Percentiles rank a stretch among this genome's conserved stretches.
phyloP scores from a whole-genome alignment of 2,797 vertebrate genomes.

The Leucoraja ocellata region DNA sequence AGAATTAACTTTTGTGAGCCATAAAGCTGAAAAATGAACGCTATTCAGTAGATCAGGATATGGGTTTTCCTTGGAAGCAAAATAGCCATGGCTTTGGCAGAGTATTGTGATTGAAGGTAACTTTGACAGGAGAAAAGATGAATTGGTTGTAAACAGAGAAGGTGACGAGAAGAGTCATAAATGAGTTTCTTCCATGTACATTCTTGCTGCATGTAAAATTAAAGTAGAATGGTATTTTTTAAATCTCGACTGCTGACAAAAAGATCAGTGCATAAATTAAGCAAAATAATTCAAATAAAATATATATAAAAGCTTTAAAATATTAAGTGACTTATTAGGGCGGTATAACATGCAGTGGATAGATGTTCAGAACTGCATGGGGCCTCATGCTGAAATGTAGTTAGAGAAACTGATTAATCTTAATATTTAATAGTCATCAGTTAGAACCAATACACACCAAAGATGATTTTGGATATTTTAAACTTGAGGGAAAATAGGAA shows the following conservation, averaged over 20 bases:
- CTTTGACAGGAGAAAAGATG: background rate
- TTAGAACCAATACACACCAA: background rate
- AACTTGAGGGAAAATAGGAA: background rate
- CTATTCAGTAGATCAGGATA: background rate
- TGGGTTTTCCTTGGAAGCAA: background rate
- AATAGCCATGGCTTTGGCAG: background rate
- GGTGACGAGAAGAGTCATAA: background rate
- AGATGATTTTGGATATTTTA: background rate
- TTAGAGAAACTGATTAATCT: background rate
- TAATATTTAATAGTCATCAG: background rate
- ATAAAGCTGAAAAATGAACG: background rate
- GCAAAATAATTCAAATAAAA: background rate
- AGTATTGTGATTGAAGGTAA: background rate
- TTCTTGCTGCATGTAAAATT: background rate
- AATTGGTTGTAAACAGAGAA: background rate
- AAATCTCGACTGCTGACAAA: background rate
- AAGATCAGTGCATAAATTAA: background rate
- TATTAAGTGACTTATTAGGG: background rate
- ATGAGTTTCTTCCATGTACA: background rate
- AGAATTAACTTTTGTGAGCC: background rate
- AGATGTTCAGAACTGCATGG: background rate
- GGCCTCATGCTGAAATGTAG: background rate
- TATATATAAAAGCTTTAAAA: background rate
- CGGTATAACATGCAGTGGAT: background rate
- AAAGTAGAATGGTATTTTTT: background rate